Evolutionary conservation across 1,140 invertebrate genomes (phyloP).

Genomic region (Choristoneura fumiferana): DNA sequence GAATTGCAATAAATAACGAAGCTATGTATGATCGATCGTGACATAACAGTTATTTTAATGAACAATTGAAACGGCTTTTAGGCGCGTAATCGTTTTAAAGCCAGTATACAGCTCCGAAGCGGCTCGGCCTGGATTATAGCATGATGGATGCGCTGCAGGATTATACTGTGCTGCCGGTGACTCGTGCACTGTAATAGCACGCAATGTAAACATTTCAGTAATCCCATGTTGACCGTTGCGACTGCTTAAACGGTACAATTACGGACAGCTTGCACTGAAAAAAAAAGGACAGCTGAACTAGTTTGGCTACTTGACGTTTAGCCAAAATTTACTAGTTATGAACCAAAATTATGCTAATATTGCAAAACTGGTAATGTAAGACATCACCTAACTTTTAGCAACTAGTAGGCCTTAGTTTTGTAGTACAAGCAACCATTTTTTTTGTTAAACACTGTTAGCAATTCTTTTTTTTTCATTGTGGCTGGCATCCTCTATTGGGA

Average conservation of each 20-base stretch:
- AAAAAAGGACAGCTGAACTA: not conserved
- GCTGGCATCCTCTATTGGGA: too few relatives aligned
- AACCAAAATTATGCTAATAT: too few relatives aligned
- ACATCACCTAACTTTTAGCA: too few relatives aligned
- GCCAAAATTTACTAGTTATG: too few relatives aligned
- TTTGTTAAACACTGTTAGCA: too few relatives aligned
- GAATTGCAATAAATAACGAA: too few relatives aligned
- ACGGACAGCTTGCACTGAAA: not conserved
- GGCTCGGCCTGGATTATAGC: slow-evolving; percentile 45
- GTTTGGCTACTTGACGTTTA: too few relatives aligned
- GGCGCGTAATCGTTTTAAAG: slow-evolving; percentile 48
- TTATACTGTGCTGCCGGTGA: slow-evolving; percentile 43
- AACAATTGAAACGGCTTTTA: slow-evolving; percentile 33
- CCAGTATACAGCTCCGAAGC: slow-evolving; percentile 51
- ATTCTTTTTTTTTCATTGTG: too few relatives aligned
- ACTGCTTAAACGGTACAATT: not conserved
- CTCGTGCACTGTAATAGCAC: slow-evolving; percentile 1
- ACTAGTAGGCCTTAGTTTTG: too few relatives aligned
- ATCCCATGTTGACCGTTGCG: slow-evolving; percentile 15
- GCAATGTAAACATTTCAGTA: slow-evolving; percentile 9
- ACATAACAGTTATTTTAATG: slow-evolving; percentile 11
- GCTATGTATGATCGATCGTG: too few relatives aligned
- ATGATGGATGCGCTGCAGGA: slow-evolving; percentile 60
- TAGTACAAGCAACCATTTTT: too few relatives aligned
- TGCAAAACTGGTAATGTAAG: too few relatives aligned